Evolutionary conservation across 2,113 vertebrate species (phyloP), one percentile per base, ranked within the genome.

Genomic region (Chloroceryle aenea): DNA sequence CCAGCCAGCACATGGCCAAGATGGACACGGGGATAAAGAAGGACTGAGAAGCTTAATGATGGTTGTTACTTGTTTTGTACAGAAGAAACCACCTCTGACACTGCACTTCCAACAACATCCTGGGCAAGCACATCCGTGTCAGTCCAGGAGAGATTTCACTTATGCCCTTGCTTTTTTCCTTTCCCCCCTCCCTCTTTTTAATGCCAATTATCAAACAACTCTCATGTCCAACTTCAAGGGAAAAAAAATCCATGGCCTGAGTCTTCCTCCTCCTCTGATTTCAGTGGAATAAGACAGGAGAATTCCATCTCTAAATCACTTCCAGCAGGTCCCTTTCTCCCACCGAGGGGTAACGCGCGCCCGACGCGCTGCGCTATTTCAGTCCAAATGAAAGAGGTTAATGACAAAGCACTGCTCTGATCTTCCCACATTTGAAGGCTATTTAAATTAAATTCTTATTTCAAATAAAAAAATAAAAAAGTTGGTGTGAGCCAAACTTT

Each of bases 401-500:
- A 98, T 95, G 96, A 89, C 83, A 97, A 96, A 97, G 95, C 95
- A 87, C 67, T 85, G 22, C 96, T 92, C 91, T 94, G 91, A 95
- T 96, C 94, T 92, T 92, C 87, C 81, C 67, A 66, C 72, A 17
- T 53, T 94, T 64, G 72, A 68, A 63, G 93, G 92, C 68, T 96
- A 95, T 97, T 98, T 93, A 97, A 97, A 98, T 95, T 85, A 91
- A 84, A 92, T 84, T 69, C 94, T 73, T 47, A 81, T 91, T 78
- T 88, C 72, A 45, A 45, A 45, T 20, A 45, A 84, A 91, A 96
- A 48, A 48, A 50, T 25, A 50, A 23, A 50, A 23, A 95, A 36
- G 61, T 91, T 97, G 58, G 89, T 87, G 81, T 68, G 80, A 95
- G 73, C 18, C 71, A 77, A 96, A 95, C 93, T 96, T 97, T 56